Conservation (phyloP, 2,113 vertebrate species). For the Corythoichthys intestinalis region DNA sequence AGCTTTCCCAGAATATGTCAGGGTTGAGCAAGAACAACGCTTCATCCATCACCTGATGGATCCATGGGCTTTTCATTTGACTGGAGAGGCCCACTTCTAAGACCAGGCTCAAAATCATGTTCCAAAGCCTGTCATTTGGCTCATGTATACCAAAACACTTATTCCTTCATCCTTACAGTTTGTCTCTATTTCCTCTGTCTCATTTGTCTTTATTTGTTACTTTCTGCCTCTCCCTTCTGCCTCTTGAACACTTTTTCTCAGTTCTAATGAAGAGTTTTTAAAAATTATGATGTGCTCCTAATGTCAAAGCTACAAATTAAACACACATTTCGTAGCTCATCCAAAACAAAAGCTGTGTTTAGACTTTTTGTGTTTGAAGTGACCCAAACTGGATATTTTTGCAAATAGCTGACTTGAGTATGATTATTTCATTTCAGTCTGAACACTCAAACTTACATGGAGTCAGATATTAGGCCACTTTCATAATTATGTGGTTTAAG, state of each 20-base stretch:
- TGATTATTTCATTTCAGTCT: no score
- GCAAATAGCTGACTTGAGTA: no score
- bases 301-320: constrained; percentile 54
- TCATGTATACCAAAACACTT: constrained; percentile 50
- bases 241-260: constrained; percentile 45
- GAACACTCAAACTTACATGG: no score
- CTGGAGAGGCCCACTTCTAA: constrained; percentile 60
- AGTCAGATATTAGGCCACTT: no score
- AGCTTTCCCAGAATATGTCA: constrained; percentile 75
- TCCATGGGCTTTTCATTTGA: constrained; percentile 64
- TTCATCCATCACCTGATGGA: constrained; percentile 67
- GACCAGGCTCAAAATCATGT: constrained; percentile 62
- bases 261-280: constrained; percentile 64
- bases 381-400: no score
- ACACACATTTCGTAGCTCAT: constrained; percentile 46
- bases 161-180: constrained; percentile 35
- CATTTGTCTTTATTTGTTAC: constrained; percentile 61
- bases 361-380: no score
- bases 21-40: constrained; percentile 51
- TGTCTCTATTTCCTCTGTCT: constrained; percentile 32
- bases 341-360: constrained; percentile 15
- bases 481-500: no score
- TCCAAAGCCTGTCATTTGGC: constrained; percentile 67
- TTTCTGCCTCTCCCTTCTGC: constrained; percentile 25
- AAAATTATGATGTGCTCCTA: constrained; percentile 51